Evolutionary conservation across 2,113 vertebrate species (phyloP), one percentile per base, ranked within the genome.

Genomic region (Mohoua ochrocephala): DNA sequence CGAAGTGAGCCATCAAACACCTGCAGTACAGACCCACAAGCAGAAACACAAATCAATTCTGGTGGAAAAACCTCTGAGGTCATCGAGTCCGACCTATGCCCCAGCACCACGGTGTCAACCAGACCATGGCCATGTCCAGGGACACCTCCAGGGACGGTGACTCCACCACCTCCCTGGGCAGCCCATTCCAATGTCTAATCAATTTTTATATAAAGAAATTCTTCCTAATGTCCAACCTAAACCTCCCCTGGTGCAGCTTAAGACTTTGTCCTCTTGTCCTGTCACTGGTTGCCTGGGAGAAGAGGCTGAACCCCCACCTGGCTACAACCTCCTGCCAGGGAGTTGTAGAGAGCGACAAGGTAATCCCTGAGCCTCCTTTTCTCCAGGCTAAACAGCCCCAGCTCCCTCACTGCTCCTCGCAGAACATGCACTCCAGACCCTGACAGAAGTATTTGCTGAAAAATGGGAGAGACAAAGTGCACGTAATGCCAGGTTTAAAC

Each of bases 71-170:
- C 17, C 20, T 76, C 26, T 35, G 54, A 41, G 26, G 47, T 41
- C 61, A 31, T 42, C 0, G 0, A 68, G 61, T 61, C 61, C 70
- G 68, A 3, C 11, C 39, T 17, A 1, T 54, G 30, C 39, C 53
- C 24, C 16, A 68, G 31, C 17, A 53, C 2, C 39, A 30, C 23
- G 19, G 0, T 44, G 39, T n/a, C 19, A 59, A 7, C 37, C 45
- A 59, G 15, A 28, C 19, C 27, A 10, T 15, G 45, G 68, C n/a
- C 61, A 16, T 5, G 10, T 19, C 53, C n/a, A 27, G 12, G 24
- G 54, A 47, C n/a, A 19, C 47, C 20, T 68, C 24, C 45, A 75
- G 53, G 53, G 22, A 42, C 14, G 17, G 35, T 37, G 53, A 50
- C 31, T 57, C 42, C 37, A 50, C 23, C 28, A 31, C 21, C 13